These are phyloP conservation scores for Menura novaehollandiae DNA, from an alignment of 2,113 vertebrate genomes.

Conservation along the genomic window DNA sequence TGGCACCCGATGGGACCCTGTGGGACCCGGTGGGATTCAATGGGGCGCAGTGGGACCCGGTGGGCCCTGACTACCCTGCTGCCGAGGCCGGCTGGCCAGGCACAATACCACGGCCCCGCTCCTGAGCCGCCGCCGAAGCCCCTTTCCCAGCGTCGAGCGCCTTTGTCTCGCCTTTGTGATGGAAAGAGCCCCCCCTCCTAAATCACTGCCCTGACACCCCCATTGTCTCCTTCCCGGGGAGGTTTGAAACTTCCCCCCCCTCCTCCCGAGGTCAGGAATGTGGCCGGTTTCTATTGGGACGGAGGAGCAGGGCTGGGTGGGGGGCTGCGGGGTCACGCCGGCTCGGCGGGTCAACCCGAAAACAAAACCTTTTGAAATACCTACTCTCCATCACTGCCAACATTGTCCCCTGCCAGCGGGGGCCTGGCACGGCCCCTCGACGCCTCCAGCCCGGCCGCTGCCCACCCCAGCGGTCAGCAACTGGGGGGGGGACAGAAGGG, in stretches of 20 bases:
- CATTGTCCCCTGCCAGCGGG: constrained; percentile 82
- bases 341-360: constrained; percentile 71
- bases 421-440: constrained; percentile 78
- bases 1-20: neutral
- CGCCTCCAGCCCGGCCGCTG: constrained; percentile 73
- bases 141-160: constrained; percentile 65
- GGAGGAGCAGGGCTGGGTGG: constrained; percentile 69
- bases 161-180: constrained; percentile 79
- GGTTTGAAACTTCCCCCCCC: constrained; percentile 73
- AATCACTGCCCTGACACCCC: constrained; percentile 79
- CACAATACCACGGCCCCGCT: constrained; percentile 9
- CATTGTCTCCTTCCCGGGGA: constrained; percentile 73
- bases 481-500: constrained; percentile 78
- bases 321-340: constrained; percentile 67
- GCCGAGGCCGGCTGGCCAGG: neutral
- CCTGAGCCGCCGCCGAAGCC: constrained; percentile 3
- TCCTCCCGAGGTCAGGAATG: constrained; percentile 77
- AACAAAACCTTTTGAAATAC: constrained; percentile 83
- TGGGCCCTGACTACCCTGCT: neutral
- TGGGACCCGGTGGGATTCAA: rapidly evolving
- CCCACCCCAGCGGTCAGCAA: constrained; percentile 73
- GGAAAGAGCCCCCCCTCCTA: constrained; percentile 75
- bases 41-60: rapidly evolving
- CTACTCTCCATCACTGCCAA: constrained; percentile 84
- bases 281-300: constrained; percentile 74